These are phyloP conservation scores for Spodoptera litura DNA, from an alignment of 1,140 invertebrate species.

Conservation along the genomic window DNA sequence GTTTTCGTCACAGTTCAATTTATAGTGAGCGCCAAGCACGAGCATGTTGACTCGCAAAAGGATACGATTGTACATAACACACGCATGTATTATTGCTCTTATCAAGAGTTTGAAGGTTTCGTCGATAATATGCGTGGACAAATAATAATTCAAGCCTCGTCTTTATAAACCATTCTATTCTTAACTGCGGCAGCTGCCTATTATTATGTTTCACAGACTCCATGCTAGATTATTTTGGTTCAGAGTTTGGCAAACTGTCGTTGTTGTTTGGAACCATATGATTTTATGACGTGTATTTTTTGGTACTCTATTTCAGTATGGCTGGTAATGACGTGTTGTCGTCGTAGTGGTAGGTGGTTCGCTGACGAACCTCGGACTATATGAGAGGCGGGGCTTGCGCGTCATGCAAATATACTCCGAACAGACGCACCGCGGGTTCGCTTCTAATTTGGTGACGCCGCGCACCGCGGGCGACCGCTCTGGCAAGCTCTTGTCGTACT, in stretches of 20 bases:
- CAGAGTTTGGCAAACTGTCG: slow-evolving; percentile 18
- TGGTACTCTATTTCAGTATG: slow-evolving; percentile 65
- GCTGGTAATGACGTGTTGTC: slow-evolving; percentile 57
- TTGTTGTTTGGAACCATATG: slow-evolving; percentile 42
- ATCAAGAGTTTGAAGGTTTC: slow-evolving; percentile 55
- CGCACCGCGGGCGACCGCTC: slow-evolving; percentile 56
- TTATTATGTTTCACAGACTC: slow-evolving; percentile 33
- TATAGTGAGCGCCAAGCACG: slow-evolving; percentile 1
- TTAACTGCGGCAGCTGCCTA: slow-evolving; percentile 12
- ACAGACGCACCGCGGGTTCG: slow-evolving; percentile 59
- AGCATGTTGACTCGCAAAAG: slow-evolving; percentile 26
- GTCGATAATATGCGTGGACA: slow-evolving; percentile 29
- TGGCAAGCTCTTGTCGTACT: slow-evolving; percentile 44
- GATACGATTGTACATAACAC: neutral
- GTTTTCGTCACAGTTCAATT: slow-evolving; percentile 26
- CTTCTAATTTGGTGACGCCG: slow-evolving; percentile 82
- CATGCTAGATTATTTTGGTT: slow-evolving; percentile 34
- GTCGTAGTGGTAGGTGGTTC: slow-evolving; percentile 66
- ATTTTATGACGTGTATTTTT: slow-evolving; percentile 52
- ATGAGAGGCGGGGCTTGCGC: slow-evolving; percentile 70
- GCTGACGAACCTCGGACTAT: slow-evolving; percentile 54
- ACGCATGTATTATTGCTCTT: slow-evolving; percentile 40
- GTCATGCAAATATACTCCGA: slow-evolving; percentile 70
- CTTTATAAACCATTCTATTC: slow-evolving; percentile 20
- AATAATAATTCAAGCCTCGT: slow-evolving; percentile 30